These are phyloP conservation scores for Pseudonaja textilis DNA, from an alignment of 2,113 vertebrate species.

Conservation along the genomic window DNA sequence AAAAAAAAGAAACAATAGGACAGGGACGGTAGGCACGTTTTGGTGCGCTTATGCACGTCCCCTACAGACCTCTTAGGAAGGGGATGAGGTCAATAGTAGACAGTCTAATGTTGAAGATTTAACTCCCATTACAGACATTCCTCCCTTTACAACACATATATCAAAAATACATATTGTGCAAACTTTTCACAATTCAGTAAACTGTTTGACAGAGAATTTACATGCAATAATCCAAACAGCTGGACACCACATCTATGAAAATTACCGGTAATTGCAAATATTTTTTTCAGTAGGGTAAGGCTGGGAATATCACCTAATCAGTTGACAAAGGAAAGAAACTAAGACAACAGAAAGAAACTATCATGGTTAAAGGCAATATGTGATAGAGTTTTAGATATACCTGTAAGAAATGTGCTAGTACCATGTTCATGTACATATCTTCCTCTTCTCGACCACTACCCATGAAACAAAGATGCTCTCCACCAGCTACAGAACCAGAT, in stretches of 20 bases:
- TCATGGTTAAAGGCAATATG: conserved; percentile 8
- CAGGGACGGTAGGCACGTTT: too few relatives aligned
- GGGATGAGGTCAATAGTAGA: too few relatives aligned
- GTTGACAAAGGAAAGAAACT: background rate
- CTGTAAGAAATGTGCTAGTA: conserved; percentile 97
- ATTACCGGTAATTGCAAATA: background rate
- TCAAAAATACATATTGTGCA: background rate
- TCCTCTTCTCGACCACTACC: conserved; percentile 98
- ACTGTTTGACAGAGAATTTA: background rate
- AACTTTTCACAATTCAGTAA: background rate
- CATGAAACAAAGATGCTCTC: conserved; percentile 98
- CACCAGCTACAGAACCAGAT: conserved; percentile 92
- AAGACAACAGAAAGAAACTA: background rate
- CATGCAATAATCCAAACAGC: background rate
- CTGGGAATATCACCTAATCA: background rate
- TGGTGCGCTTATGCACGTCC: too few relatives aligned
- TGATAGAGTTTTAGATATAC: conserved; percentile 60
- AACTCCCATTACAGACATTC: background rate
- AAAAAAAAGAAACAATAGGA: too few relatives aligned
- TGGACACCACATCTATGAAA: background rate
- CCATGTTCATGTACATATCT: conserved; percentile 99
- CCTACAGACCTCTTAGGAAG: too few relatives aligned
- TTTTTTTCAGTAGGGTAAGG: background rate
- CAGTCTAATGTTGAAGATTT: too few relatives aligned
- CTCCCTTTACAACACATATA: background rate